These are phyloP conservation scores for Calypte anna DNA, from an alignment of 2,113 vertebrate species.

Conservation along the genomic window DNA sequence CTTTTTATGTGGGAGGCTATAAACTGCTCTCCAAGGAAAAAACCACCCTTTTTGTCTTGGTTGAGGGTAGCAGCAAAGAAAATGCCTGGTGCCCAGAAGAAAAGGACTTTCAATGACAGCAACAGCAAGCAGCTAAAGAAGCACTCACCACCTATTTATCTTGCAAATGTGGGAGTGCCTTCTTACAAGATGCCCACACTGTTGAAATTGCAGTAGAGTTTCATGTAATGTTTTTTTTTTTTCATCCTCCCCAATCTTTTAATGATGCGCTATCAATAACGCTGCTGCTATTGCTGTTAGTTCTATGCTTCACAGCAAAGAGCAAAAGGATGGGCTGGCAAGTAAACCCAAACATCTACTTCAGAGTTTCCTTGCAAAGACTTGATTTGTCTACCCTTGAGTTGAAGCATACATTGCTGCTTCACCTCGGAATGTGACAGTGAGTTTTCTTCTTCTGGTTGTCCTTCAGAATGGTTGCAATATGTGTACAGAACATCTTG, in stretches of 20 bases:
- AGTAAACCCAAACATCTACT: background rate
- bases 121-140: background rate
- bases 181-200: background rate
- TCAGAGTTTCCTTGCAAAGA: background rate
- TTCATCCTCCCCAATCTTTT: background rate
- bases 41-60: background rate
- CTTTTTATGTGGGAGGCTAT: slow-evolving; percentile 9
- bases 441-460: background rate
- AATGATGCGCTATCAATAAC: background rate
- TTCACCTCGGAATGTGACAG: background rate
- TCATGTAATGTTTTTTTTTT: background rate
- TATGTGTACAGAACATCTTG: background rate
- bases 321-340: background rate
- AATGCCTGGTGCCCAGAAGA: background rate
- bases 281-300: background rate
- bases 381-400: background rate
- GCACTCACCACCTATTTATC: background rate
- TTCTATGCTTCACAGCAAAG: background rate
- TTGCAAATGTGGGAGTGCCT: background rate
- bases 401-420: background rate
- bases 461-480: background rate
- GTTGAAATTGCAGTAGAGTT: background rate
- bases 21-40: background rate
- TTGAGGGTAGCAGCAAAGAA: background rate
- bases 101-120: background rate